Evolutionary conservation across 1,140 invertebrate genomes (phyloP).

Genomic region (Agraylea sexmaculata): DNA sequence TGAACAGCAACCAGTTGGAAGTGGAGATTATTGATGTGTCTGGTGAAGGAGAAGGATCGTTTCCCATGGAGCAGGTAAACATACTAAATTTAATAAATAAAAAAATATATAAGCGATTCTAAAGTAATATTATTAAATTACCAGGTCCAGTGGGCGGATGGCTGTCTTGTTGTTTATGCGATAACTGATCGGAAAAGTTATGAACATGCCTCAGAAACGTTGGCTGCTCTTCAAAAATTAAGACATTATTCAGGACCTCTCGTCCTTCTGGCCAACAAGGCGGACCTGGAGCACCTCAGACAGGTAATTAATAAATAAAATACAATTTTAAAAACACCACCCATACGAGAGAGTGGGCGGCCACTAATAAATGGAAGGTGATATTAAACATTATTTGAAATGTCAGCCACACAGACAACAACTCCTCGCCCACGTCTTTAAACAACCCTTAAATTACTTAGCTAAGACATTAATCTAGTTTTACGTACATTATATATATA

Average conservation of each 20-base stretch:
- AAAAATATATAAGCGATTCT: no score
- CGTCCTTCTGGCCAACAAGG: constrained; percentile 61
- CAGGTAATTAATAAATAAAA: constrained; percentile 38
- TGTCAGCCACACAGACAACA: background rate
- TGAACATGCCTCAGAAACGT: constrained; percentile 49
- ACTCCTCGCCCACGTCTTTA: background rate
- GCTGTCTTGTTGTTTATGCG: constrained; percentile 66
- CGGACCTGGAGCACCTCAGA: constrained; percentile 63
- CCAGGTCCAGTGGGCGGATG: constrained; percentile 63
- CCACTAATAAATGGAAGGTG: constrained; percentile 5
- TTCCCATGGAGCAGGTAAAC: constrained; percentile 39
- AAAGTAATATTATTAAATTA: no score
- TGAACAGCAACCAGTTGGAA: constrained; percentile 57
- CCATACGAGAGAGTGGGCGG: background rate
- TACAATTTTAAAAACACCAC: constrained; percentile 1
- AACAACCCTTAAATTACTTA: background rate
- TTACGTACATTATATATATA: no score
- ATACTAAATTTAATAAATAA: background rate
- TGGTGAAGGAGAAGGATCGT: constrained; percentile 46
- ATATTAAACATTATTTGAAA: constrained; percentile 8
- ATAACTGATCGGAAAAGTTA: constrained; percentile 62
- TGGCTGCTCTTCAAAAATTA: constrained; percentile 46
- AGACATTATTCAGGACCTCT: constrained; percentile 38
- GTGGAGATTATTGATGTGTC: constrained; percentile 71
- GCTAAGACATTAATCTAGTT: background rate